Evolutionary conservation across 2,797 vertebrate genomes (phyloP).

Genomic region (Lepus townsendii): DNA sequence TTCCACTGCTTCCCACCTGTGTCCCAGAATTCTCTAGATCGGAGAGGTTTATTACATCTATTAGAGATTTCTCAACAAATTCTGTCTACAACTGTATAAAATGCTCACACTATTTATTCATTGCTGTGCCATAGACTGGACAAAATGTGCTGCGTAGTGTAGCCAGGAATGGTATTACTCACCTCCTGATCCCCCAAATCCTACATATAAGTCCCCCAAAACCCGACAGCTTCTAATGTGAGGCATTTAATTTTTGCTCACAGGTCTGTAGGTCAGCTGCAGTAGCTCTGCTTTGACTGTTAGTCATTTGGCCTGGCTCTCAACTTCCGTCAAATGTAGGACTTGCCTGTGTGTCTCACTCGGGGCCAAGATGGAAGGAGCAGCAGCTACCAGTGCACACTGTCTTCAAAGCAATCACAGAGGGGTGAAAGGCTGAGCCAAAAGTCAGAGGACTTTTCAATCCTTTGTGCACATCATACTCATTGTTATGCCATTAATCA

Average conservation of each 20-base stretch:
- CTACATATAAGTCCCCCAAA: neutral
- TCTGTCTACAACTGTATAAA: conserved; percentile 9
- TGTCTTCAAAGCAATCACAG: neutral
- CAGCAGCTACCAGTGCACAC: neutral
- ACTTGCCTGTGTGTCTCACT: neutral
- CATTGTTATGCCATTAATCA: neutral
- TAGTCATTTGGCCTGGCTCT: neutral
- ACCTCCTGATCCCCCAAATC: neutral
- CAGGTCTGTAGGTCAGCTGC: neutral
- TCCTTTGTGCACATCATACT: neutral
- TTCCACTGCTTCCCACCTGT: neutral
- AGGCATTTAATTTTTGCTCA: neutral
- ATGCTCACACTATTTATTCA: neutral
- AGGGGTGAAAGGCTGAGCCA: neutral
- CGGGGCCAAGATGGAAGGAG: neutral
- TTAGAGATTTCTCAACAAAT: conserved; percentile 21
- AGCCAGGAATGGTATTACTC: neutral
- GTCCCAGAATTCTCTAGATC: neutral
- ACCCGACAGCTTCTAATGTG: neutral
- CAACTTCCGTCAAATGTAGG: neutral
- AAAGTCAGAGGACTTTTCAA: neutral
- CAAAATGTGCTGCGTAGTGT: neutral
- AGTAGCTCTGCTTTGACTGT: neutral
- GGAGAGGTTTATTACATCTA: neutral
- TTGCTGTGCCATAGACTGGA: neutral